A percentile compares a stretch with the other conserved stretches of the same genome.
Evolutionary conservation across 2,797 vertebrate species (phyloP).

Genomic region (Rhabdomys pumilio): DNA sequence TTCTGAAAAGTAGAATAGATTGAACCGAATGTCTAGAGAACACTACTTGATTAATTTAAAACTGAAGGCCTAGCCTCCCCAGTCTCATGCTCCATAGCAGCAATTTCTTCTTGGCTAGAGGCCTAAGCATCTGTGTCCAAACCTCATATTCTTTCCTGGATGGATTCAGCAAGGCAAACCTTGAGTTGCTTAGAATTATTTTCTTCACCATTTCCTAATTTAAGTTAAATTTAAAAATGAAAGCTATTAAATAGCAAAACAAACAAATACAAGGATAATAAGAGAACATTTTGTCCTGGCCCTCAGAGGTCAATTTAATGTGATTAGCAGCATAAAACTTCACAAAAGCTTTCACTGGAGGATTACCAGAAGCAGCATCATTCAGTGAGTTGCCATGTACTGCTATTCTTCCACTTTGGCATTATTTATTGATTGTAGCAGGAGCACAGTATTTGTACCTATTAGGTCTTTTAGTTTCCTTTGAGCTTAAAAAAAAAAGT

Average conservation of each 20-base stretch:
- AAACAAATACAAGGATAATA: conserved; percentile 64
- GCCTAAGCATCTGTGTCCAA: conserved; percentile 40
- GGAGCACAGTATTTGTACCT: conserved; percentile 87
- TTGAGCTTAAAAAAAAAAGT: conserved; percentile 77
- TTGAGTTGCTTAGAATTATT: conserved; percentile 28
- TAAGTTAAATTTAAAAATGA: conserved; percentile 83
- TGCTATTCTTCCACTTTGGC: conserved; percentile 83
- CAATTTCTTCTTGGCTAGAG: conserved; percentile 73
- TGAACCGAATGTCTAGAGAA: conserved; percentile 67
- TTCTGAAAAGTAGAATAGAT: conserved; percentile 66
- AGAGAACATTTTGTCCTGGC: conserved; percentile 75
- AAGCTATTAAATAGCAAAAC: conserved; percentile 85
- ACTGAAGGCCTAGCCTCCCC: conserved; percentile 55
- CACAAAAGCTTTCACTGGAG: conserved; percentile 89
- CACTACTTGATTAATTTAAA: conserved; percentile 41
- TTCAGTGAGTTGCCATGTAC: conserved; percentile 80
- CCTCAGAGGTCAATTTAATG: conserved; percentile 88
- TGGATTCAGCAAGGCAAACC: not conserved
- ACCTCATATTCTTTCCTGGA: conserved; percentile 63
- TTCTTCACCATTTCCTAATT: conserved; percentile 50
- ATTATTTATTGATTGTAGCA: conserved; percentile 87
- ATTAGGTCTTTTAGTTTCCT: conserved; percentile 87
- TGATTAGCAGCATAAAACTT: conserved; percentile 85
- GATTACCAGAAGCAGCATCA: conserved; percentile 87
- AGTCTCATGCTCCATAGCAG: conserved; percentile 28